These are phyloP conservation scores for Silurus aristotelis DNA, from an alignment of 2,797 vertebrate species.

Conservation along the genomic window DNA sequence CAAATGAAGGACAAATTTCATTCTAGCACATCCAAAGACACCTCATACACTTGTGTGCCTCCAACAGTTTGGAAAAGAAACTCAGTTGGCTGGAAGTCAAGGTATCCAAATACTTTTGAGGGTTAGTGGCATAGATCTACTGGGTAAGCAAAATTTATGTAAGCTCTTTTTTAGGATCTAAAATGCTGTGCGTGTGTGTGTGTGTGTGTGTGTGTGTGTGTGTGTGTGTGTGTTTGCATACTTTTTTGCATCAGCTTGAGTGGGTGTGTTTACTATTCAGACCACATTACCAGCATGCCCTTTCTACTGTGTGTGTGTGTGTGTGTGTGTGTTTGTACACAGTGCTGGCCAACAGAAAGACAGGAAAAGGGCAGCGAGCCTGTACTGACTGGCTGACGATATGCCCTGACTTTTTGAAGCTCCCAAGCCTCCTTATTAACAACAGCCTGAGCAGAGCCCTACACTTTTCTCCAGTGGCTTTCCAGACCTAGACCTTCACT, in stretches of 20 bases:
- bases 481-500: too few species aligned
- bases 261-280: constrained; percentile 33
- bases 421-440: constrained; percentile 23
- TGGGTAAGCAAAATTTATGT: not conserved
- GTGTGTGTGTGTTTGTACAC: constrained; percentile 36
- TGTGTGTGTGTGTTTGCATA: not conserved
- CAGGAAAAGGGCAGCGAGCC: constrained; percentile 19
- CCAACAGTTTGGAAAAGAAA: too few species aligned
- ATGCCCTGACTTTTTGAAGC: constrained; percentile 24
- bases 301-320: constrained; percentile 35
- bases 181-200: not conserved
- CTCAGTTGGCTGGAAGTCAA: too few species aligned
- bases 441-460: not conserved
- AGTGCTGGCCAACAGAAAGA: constrained; percentile 4
- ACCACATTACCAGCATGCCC: constrained; percentile 32
- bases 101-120: too few species aligned
- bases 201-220: not conserved
- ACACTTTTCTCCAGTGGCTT: not conserved
- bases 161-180: not conserved
- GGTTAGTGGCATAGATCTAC: not conserved
- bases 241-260: not conserved
- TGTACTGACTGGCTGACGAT: constrained; percentile 19
- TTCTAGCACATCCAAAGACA: too few species aligned
- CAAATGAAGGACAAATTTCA: too few species aligned
- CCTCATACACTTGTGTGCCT: too few species aligned